Base-by-base conservation (phyloP, 2,113 vertebrate species). In the Otolemur garnettii region DNA sequence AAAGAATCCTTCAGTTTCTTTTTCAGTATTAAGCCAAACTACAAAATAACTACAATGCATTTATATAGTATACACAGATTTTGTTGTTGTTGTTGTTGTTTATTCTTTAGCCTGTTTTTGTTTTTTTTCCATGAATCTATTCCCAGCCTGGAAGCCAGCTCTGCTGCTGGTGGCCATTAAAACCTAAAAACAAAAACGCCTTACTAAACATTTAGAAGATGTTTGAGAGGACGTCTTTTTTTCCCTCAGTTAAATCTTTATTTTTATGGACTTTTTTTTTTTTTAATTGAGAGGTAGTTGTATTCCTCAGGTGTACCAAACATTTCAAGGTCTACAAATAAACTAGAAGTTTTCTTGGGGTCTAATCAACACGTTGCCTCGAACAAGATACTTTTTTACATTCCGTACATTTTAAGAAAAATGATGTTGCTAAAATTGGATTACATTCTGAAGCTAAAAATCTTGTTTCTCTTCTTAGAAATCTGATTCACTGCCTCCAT, bases 261-360 rank as follows among this genome's bases (percentile, higher is more conserved):
- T 95, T 95, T 97, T 91, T 94, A 77, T 92, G 57, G 45, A 69
- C 60, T 88, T 91, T 50, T 24, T 84, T 93, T 97, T 94, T 96
- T 35, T 95, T 92, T 80, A 97, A 97, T 97, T 96, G 93, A 91
- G 75, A 97, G 94, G 89, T 93, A 72, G 87, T 42, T 94, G 80
- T 94, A 68, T 87, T 81, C 82, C 64, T 97, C 55, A 85, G 80
- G 84, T 91, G 50, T 77, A 33, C 24, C 66, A 68, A 94, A 89
- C 81, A 83, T 94, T 86, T 96, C 66, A 55, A 94, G 88, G n/a
- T 83, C 93, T 97, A 97, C 96, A 97, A 97, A 96, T 96, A 97
- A 90, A n/a, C 24, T 59, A 92, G 78, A 84, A 94, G 66, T 92
- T 96, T 97, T 94, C 94, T 96, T 93, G 79, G 60, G 81, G 42